Percentiles rank a stretch among this genome's conserved stretches.
These are phyloP conservation scores for Phainopepla nitens DNA, from an alignment of 2,113 vertebrate genomes.

Conservation along the genomic window DNA sequence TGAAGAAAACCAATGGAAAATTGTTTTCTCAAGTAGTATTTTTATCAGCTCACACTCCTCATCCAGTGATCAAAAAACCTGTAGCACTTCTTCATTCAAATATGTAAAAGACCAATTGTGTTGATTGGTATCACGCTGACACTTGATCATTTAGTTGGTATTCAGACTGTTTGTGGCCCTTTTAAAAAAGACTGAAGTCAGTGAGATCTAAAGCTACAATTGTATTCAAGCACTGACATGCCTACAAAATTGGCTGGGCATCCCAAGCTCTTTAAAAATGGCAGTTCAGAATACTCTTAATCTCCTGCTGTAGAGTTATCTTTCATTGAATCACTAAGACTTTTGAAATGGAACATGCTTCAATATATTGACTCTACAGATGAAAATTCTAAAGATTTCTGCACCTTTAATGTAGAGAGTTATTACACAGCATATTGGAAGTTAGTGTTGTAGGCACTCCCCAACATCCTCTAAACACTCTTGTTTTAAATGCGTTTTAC, in stretches of 20 bases:
- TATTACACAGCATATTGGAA: not conserved
- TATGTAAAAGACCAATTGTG: not conserved
- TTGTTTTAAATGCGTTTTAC: not conserved
- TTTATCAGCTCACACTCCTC: not conserved
- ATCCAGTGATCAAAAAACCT: not conserved
- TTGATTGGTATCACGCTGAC: not conserved
- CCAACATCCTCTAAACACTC: not conserved
- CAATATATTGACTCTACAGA: not conserved
- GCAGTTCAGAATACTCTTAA: not conserved
- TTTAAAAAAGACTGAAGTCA: not conserved
- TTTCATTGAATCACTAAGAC: not conserved
- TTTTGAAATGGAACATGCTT: not conserved
- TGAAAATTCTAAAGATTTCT: not conserved
- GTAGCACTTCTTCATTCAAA: not conserved
- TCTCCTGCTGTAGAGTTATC: not conserved
- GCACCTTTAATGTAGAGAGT: not conserved
- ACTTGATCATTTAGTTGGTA: not conserved
- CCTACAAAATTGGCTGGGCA: not conserved
- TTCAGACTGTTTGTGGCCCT: not conserved
- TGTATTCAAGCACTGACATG: not conserved
- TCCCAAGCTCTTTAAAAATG: not conserved
- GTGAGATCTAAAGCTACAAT: not conserved
- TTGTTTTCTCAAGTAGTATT: not conserved
- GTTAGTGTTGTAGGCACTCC: not conserved
- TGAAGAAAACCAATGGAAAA: not conserved